Percentiles rank a stretch among this genome's conserved stretches.
phyloP scores from a whole-genome alignment of 2,113 vertebrate species.

The Xiphophorus couchianus region DNA sequence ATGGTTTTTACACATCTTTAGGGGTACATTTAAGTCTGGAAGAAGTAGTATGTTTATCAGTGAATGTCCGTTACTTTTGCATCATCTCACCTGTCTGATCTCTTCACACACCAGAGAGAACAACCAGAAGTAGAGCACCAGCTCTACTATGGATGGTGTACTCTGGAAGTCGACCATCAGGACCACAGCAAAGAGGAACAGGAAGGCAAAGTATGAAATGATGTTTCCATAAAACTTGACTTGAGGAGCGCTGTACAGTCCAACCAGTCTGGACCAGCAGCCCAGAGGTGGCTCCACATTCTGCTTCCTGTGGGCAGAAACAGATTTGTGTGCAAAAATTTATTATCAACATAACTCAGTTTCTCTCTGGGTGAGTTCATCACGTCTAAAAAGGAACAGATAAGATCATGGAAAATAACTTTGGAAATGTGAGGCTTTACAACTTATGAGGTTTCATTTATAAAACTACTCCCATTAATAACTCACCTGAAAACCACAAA shows the following conservation, averaged over 20 bases:
- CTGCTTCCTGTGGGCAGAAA: conserved; percentile 28
- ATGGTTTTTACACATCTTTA: too few relatives aligned
- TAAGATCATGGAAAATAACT: background rate
- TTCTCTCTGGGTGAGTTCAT: conserved; percentile 75
- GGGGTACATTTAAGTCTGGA: too few relatives aligned
- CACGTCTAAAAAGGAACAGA: conserved; percentile 59
- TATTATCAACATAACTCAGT: background rate
- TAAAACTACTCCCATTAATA: background rate
- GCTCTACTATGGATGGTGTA: conserved; percentile 82
- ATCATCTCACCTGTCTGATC: conserved; percentile 85
- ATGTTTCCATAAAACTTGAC: conserved; percentile 93
- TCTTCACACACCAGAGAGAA: conserved; percentile 92
- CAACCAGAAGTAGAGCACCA: conserved; percentile 91
- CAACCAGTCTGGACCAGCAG: conserved; percentile 67
- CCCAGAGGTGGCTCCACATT: conserved; percentile 59
- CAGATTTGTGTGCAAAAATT: background rate
- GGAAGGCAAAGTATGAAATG: conserved; percentile 92
- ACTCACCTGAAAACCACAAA: conserved; percentile 90
- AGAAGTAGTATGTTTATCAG: too few relatives aligned
- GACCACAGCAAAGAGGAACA: conserved; percentile 90
- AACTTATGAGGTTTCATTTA: background rate
- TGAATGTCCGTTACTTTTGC: too few relatives aligned
- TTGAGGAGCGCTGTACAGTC: conserved; percentile 85
- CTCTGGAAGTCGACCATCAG: conserved; percentile 93
- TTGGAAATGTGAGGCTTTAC: background rate